Conservation (phyloP, 2,797 vertebrate genomes). For the Apogon talboti region DNA sequence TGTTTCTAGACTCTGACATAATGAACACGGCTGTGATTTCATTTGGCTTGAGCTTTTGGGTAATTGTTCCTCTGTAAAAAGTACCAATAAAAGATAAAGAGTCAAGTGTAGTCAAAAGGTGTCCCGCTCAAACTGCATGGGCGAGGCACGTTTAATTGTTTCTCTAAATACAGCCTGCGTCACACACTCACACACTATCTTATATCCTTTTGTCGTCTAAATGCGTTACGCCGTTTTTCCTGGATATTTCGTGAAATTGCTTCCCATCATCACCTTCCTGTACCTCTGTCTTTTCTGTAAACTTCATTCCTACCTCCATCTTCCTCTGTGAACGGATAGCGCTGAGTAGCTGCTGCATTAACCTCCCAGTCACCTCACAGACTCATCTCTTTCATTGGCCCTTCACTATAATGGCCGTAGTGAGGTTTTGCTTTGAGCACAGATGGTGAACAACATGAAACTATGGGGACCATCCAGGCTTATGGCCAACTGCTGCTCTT, state of each 20-base stretch:
- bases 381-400: constrained; percentile 62
- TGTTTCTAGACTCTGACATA: neutral
- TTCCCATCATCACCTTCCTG: neutral
- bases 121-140: constrained; percentile 16
- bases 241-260: constrained; percentile 8
- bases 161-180: constrained; percentile 21
- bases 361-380: constrained; percentile 66
- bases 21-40: neutral
- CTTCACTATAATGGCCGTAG: constrained; percentile 50
- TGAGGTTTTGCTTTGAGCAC: constrained; percentile 68
- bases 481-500: constrained; percentile 64
- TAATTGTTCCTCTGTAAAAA: constrained; percentile 37
- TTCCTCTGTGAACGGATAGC: constrained; percentile 36
- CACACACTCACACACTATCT: neutral
- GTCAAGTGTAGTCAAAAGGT: constrained; percentile 48
- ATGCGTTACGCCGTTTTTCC: neutral
- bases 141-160: constrained; percentile 8
- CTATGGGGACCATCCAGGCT: constrained; percentile 70
- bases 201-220: constrained; percentile 3
- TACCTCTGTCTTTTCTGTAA: constrained; percentile 8
- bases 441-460: constrained; percentile 76
- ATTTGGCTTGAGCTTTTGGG: constrained; percentile 12
- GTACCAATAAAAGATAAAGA: constrained; percentile 12
- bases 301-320: constrained; percentile 25
- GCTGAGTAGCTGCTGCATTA: constrained; percentile 51